Evolutionary conservation across 2,797 vertebrate species (phyloP), one percentile per base, ranked within the genome.

Genomic region (Caiman crocodilus): DNA sequence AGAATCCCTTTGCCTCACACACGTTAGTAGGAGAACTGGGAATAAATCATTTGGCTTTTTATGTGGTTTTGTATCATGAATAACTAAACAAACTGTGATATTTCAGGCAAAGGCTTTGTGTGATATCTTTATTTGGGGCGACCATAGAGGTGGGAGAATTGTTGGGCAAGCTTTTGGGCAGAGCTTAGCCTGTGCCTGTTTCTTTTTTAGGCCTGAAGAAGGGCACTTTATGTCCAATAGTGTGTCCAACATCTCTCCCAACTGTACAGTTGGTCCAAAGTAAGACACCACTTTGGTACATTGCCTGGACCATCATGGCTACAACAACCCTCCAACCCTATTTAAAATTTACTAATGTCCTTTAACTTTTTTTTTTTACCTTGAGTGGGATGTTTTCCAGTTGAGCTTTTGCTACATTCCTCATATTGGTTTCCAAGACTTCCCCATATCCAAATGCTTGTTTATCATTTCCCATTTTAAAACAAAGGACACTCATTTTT

Each of bases 1-100:
- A 55, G 75, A 60, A 56, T 13, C 1, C 1, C 26, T 1, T 57
- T 77, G 13, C 67, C 30, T 82, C 4, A 0, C 2, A 79, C 10
- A 13, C 78, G 83, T 14, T 32, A 35, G 10, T 25, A 42, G 67
- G 35, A 71, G 21, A 42, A 71, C 14, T 23, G 12, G 32, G 30
- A 42, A 21, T 20, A 71, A 71, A 71, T 71, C 21, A 42, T 14
- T 12, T 61, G 32, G 20, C 32, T 23, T 42, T 35, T 13, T 90
- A 21, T 57, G 30, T 69, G 16, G 42, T 60, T 63, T 74, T 76
- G 20, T 3, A 50, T 50, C 8, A 50, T 50, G 42, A 50, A 1
- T 58, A 42, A 63, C 4, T 79, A 12, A 71, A 26, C 5, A 78
- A 91, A 35, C 14, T 23, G 11, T 35, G 42, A 71, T 13, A 25